Percentiles rank a stretch among this genome's conserved stretches.
Conservation (phyloP, 2,888 invertebrate species). For the Podabrus alpinus region DNA sequence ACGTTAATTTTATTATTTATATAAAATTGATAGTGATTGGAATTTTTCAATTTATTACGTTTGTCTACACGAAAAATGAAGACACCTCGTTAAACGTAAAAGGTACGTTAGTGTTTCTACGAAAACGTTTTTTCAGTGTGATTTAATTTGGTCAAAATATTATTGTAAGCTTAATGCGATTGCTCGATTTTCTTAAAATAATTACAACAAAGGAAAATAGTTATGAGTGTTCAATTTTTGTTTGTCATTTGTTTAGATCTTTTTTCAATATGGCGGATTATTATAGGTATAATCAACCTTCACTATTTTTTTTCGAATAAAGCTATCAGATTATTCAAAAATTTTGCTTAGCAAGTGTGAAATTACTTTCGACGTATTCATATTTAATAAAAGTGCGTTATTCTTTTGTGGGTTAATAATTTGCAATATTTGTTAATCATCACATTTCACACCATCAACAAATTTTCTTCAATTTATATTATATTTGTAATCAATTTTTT, state of each 20-base stretch:
- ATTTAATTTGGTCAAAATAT: neutral
- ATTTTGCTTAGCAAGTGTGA: neutral
- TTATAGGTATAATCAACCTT: neutral
- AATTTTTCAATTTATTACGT: neutral
- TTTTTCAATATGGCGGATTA: slow-evolving; percentile 37
- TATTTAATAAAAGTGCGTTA: neutral
- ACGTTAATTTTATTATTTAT: neutral
- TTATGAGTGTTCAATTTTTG: slow-evolving; percentile 8
- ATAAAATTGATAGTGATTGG: neutral
- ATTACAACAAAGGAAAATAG: neutral
- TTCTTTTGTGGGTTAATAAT: neutral
- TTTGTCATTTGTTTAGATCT: slow-evolving; percentile 30
- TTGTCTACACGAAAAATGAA: neutral
- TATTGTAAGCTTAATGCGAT: neutral
- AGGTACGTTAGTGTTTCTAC: neutral
- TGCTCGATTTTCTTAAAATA: neutral
- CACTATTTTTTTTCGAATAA: neutral
- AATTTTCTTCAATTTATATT: neutral
- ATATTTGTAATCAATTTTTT: neutral
- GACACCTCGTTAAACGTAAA: slow-evolving; percentile 1
- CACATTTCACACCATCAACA: neutral
- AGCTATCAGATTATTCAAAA: neutral
- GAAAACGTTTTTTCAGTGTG: neutral
- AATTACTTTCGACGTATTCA: neutral
- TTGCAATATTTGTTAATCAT: neutral